Base-by-base conservation (phyloP, 2,797 vertebrate genomes). In the Enteromius paludinosus region DNA sequence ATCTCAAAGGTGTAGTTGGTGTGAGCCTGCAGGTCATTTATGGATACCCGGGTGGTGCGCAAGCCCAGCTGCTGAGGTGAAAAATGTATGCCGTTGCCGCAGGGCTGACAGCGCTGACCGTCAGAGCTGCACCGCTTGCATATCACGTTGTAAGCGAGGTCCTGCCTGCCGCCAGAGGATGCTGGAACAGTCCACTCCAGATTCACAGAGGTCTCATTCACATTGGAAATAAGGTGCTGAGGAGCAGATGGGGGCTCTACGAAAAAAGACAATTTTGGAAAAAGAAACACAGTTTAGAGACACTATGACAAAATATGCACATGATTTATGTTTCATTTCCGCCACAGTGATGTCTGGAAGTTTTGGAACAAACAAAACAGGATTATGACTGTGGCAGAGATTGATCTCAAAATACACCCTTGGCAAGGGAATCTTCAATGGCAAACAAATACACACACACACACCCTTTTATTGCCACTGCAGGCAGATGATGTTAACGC, bases 1-100 rank as follows among this genome's bases (percentile, higher is more conserved):
- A 99, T 96, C 85, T 98, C 96, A 87, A 99, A 99, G 28, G 97
- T 98, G 91, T 99, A 99, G 92, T 97, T 97, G 0, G 97, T 98
- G 90, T 99, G 98, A 1, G 98, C 97, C 86, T 97, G 91, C 77
- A 99, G 97, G 91, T 99, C 97, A 0, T 96, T 99, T 90, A 99
- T 98, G 74, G 97, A 97, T 89, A 99, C 96, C 77, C 94, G 95
- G 79, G 95, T 97, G 83, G 92, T 88, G 79, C 89, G 96, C 81
- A 99, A 92, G 68, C 92, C 91, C 0, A 93, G 94, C 90, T 97
- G 97, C 90, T 96, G 92, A 0, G 98, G 98, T 5, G 95, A 96
- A 88, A 97, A 98, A 85, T 96, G 95, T 85, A 99, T 96, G 0
- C 95, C 95, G 0, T 94, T 94, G 54, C 96, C 95, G 0, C 98